Conservation (phyloP, 2,888 invertebrate genomes). For the Cryptosula pallasiana region DNA sequence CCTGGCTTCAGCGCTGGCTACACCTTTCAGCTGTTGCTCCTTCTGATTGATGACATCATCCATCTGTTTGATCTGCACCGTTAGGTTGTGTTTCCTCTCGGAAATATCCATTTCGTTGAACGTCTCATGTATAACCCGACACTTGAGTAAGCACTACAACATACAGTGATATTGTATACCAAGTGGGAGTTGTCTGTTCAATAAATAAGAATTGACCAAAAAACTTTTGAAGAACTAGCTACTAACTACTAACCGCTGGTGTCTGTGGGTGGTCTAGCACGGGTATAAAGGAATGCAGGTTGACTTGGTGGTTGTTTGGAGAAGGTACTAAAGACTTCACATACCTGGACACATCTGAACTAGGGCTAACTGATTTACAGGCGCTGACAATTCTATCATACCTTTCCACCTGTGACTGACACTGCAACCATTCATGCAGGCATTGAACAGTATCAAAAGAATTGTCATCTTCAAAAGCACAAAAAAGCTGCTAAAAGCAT, state of each 20-base stretch:
- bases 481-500: too few relatives aligned
- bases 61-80: background rate
- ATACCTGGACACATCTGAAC: background rate
- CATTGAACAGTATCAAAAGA: too few relatives aligned
- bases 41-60: background rate
- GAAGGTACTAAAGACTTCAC: background rate
- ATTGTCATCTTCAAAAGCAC: too few relatives aligned
- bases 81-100: background rate
- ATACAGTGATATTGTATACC: too few relatives aligned
- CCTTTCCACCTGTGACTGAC: background rate
- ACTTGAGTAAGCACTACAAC: background rate
- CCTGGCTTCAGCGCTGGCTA: background rate
- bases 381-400: background rate
- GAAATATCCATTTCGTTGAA: background rate
- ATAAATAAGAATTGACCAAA: too few relatives aligned
- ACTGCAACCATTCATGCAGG: too few relatives aligned
- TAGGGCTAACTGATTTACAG: constrained; percentile 1
- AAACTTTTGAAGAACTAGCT: too few relatives aligned
- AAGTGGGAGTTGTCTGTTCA: too few relatives aligned
- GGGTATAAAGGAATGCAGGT: constrained; percentile 6
- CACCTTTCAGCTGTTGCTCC: constrained; percentile 12
- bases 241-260: background rate
- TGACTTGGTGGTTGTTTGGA: background rate
- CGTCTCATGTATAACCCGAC: background rate
- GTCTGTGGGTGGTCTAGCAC: background rate